phyloP scores from a whole-genome alignment of 2,888 invertebrate species.

The Chaitophorus viminalis region DNA sequence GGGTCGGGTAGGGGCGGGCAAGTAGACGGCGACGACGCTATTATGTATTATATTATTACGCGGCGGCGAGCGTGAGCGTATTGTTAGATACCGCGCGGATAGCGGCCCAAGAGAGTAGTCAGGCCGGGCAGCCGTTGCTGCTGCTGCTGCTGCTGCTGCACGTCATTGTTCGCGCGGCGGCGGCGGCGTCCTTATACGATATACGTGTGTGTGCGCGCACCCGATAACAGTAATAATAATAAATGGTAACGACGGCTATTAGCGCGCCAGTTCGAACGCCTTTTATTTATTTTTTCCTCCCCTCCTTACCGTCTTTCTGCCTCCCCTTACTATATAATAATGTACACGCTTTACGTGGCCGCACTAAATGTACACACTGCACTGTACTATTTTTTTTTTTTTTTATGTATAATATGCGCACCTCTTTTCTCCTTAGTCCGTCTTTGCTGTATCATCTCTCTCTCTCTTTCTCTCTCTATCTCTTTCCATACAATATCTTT shows the following conservation, averaged over 20 bases:
- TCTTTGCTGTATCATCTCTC: not conserved
- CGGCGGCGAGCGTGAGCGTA: not conserved
- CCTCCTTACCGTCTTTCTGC: no score
- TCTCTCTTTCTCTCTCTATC: no score
- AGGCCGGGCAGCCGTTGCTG: not conserved
- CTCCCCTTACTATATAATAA: not conserved
- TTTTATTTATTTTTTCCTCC: conserved; percentile 24
- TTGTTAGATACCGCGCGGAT: conserved; percentile 19
- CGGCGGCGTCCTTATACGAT: not conserved
- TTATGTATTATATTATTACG: conserved; percentile 20
- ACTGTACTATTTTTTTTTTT: no score
- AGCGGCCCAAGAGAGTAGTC: not conserved
- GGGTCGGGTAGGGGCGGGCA: not conserved
- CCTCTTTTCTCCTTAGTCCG: not conserved
- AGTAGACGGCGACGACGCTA: not conserved
- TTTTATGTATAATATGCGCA: not conserved
- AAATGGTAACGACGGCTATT: conserved; percentile 45
- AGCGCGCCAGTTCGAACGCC: conserved; percentile 30
- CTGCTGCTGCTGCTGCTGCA: not conserved
- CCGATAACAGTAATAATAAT: conserved; percentile 10
- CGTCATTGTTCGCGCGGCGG: conserved; percentile 29
- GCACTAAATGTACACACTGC: no score
- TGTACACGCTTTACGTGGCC: not conserved
- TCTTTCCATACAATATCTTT: not conserved
- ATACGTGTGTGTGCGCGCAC: not conserved